Evolutionary conservation across 2,113 vertebrate genomes (phyloP).

Genomic region (Prolemur simus): DNA sequence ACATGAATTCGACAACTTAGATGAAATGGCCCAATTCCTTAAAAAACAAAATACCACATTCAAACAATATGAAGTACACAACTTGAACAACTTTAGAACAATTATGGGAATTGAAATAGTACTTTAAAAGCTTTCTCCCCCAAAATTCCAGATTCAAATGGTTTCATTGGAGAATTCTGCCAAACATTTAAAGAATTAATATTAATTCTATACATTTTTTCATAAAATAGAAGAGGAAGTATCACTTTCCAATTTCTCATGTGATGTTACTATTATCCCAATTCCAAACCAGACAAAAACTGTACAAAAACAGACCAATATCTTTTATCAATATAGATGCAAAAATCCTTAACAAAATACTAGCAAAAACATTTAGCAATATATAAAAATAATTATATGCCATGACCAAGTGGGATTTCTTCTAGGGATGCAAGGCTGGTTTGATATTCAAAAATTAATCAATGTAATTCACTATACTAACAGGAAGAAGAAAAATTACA

Average conservation of each 20-base stretch:
- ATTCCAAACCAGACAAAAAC: not conserved
- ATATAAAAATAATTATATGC: not conserved
- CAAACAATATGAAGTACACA: not conserved
- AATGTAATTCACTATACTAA: not conserved
- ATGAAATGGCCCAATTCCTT: not conserved
- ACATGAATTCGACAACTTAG: not conserved
- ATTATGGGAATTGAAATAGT: not conserved
- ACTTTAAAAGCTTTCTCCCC: not conserved
- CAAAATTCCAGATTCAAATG: not conserved
- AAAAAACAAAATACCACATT: not conserved
- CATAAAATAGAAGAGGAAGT: not conserved
- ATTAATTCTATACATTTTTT: not conserved
- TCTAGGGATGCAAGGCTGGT: not conserved
- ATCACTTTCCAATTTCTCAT: not conserved
- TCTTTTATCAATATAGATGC: not conserved
- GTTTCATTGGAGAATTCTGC: not conserved
- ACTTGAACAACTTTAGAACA: conserved; percentile 42
- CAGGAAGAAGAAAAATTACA: not conserved
- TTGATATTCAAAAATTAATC: not conserved
- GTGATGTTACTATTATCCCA: not conserved
- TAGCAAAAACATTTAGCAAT: not conserved
- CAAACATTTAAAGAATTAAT: not conserved
- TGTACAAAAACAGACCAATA: not conserved
- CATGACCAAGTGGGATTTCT: not conserved
- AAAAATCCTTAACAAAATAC: not conserved